Evolutionary conservation across 2,797 vertebrate species (phyloP).

Genomic region (Telmatherina bonti): DNA sequence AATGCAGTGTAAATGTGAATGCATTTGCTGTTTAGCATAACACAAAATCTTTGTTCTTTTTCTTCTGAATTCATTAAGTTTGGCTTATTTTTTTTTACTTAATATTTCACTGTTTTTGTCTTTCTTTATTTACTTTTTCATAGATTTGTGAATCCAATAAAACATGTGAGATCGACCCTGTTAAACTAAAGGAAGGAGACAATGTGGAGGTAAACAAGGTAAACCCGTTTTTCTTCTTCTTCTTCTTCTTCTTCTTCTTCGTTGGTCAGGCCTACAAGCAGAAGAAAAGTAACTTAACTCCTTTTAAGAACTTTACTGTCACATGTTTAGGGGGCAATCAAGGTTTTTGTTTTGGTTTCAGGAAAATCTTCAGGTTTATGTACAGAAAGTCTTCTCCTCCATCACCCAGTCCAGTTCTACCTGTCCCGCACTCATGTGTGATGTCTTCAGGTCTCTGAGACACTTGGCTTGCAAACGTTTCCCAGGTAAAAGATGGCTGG

Average conservation of each 20-base stretch:
- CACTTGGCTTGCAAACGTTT: conserved; percentile 94
- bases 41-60: background rate
- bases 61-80: background rate
- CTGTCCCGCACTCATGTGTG: conserved; percentile 98
- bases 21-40: background rate
- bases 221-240: conserved; percentile 14
- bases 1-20: background rate
- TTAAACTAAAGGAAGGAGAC: conserved; percentile 95
- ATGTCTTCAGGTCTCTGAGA: conserved; percentile 94
- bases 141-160: conserved; percentile 97
- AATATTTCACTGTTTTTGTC: conserved; percentile 1
- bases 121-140: conserved; percentile 34
- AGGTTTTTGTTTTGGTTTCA: conserved; percentile 63
- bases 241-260: background rate
- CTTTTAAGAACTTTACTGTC: too few relatives aligned
- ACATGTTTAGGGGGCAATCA: background rate
- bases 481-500: conserved; percentile 85
- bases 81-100: background rate
- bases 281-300: background rate
- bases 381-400: conserved; percentile 95
- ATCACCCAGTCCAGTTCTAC: conserved; percentile 95
- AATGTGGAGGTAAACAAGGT: conserved; percentile 97
- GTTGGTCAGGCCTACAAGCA: background rate
- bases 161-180: conserved; percentile 96
- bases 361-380: conserved; percentile 97